phyloP scores from a whole-genome alignment of 2,888 invertebrate genomes.

The Aphodius granarius region DNA sequence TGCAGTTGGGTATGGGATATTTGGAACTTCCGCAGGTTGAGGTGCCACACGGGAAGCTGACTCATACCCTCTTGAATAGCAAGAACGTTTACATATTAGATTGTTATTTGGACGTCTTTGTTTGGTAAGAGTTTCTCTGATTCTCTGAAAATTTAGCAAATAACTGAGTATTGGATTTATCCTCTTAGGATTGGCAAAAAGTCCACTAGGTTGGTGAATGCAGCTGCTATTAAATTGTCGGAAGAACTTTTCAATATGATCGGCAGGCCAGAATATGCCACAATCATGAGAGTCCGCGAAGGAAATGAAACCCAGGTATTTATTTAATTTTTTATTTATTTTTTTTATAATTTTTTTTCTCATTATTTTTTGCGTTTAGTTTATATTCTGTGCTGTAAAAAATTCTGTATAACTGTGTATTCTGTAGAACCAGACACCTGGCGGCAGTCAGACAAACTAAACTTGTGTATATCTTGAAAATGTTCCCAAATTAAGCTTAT shows the following conservation, averaged over 20 bases:
- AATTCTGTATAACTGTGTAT: too few relatives aligned
- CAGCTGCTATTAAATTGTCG: conserved; percentile 95
- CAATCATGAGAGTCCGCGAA: conserved; percentile 88
- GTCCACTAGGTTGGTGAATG: conserved; percentile 90
- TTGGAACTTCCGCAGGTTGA: conserved; percentile 94
- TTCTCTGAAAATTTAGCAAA: not conserved
- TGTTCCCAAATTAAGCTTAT: too few relatives aligned
- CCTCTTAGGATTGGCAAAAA: conserved; percentile 89
- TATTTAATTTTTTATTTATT: not conserved
- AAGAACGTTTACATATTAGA: conserved; percentile 96
- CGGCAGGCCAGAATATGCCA: conserved; percentile 81
- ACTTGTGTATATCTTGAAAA: too few relatives aligned
- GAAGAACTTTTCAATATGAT: conserved; percentile 97
- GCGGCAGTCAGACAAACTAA: too few relatives aligned
- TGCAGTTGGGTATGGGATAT: conserved; percentile 98
- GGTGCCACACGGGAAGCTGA: conserved; percentile 73
- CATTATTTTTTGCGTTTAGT: too few relatives aligned
- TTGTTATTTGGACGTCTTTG: conserved; percentile 90
- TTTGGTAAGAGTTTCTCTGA: conserved; percentile 68
- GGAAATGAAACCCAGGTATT: conserved; percentile 82
- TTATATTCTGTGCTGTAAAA: too few relatives aligned
- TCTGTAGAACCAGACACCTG: too few relatives aligned
- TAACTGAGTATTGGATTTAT: too few relatives aligned
- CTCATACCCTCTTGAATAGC: conserved; percentile 78
- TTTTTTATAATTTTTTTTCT: too few relatives aligned